Conservation (phyloP, 2,113 vertebrate genomes). For the Gracilinanus agilis region DNA sequence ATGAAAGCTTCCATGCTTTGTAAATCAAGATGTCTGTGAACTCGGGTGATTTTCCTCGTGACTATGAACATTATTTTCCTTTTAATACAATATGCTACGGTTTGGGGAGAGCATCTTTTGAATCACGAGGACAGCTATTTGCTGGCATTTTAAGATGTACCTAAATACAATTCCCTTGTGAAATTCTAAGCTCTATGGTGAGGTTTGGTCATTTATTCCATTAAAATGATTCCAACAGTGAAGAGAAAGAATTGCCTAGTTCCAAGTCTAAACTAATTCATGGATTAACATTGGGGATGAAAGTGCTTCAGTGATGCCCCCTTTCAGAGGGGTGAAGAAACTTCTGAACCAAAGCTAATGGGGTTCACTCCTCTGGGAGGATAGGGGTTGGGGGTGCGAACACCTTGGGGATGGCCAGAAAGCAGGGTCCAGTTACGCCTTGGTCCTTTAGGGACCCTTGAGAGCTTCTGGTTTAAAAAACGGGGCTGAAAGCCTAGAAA, state of each 20-base stretch:
- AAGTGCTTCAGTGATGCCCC: slow-evolving; percentile 11
- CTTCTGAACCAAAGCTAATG: not conserved
- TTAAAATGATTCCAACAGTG: slow-evolving; percentile 49
- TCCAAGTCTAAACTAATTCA: not conserved
- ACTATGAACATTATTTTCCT: slow-evolving; percentile 29
- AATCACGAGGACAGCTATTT: not conserved
- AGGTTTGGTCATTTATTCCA: slow-evolving; percentile 51
- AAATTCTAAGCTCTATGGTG: slow-evolving; percentile 40
- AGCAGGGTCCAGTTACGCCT: slow-evolving; percentile 45
- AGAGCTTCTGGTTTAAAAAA: slow-evolving; percentile 30
- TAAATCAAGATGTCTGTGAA: not conserved
- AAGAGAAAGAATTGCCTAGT: slow-evolving; percentile 42
- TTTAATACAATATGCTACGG: slow-evolving; percentile 11
- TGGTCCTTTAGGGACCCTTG: slow-evolving; percentile 57
- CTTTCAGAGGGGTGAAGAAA: slow-evolving; percentile 46
- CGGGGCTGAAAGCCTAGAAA: too few species aligned
- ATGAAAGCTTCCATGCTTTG: not conserved
- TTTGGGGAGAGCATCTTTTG: slow-evolving; percentile 52
- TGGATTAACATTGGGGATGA: too few species aligned
- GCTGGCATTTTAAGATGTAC: slow-evolving; percentile 29
- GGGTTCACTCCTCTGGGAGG: slow-evolving; percentile 19
- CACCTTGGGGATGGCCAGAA: slow-evolving; percentile 34
- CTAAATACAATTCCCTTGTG: not conserved
- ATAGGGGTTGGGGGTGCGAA: not conserved
- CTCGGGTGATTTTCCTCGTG: not conserved